Base-by-base conservation (phyloP, 2,113 vertebrate genomes). In the Formicarius rufipectus region DNA sequence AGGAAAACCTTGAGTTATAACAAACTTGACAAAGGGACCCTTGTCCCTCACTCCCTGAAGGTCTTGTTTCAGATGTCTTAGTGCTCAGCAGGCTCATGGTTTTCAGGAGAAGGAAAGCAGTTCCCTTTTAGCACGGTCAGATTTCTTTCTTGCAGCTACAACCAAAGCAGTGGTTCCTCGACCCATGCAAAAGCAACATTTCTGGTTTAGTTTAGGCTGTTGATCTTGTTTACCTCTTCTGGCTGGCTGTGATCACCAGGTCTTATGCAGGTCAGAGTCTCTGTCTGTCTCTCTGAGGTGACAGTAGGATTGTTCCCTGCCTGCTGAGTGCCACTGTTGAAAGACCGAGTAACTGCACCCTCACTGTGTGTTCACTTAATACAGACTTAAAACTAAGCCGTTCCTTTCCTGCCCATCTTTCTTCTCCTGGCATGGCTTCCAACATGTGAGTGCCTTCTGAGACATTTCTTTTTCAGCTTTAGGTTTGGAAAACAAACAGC, bases 391-490 rank as follows among this genome's bases (percentile, higher is more conserved):
- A 81, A 39, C 16, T 23, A 52, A 24, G 18, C 44, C 49, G 14
- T n/a, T 9, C 28, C 14, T 62, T 72, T 90, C 75, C 39, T 94
- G 23, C n/a, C 60, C 4, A 1, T 31, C 49, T 75, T 10, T 50
- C 66, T 68, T 83, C 42, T 84, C 39, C 52, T 58, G 35, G 7
- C 14, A 8, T 33, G 16, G 39, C 49, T 83, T 76, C 35, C 66
- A 45, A 66, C 13, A 23, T 3, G 9, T 1, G 0, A 80, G 31
- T 40, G 14, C 31, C 58, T 28, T 67, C 80, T n/a, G 12, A 31
- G 37, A 85, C 72, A 59, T 77, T 68, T 84, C 33, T 52, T 59
- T 93, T 80, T 24, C 53, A 89, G 22, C 69, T 79, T 47, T 59
- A 74, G 27, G 30, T 85, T 60, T 85, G 44, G 39, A 81, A 81